Conservation (phyloP, 2,113 vertebrate genomes). For the Triplophysa tibetana region DNA sequence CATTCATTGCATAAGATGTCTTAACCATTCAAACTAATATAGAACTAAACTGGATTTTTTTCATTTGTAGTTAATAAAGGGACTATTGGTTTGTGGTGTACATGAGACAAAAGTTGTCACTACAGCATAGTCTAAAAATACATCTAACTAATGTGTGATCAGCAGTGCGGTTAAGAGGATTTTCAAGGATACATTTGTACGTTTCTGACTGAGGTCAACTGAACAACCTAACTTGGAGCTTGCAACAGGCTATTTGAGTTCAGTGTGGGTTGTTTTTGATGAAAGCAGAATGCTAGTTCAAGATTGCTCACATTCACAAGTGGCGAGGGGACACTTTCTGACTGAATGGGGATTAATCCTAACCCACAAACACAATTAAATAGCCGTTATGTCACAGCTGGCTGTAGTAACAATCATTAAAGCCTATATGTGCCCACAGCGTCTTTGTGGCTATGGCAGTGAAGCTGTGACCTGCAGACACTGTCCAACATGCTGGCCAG, state of each 20-base stretch:
- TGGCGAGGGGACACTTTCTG: neutral
- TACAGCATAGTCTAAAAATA: neutral
- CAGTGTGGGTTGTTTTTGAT: neutral
- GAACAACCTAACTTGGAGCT: neutral
- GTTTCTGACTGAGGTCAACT: constrained; percentile 1
- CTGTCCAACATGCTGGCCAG: constrained; percentile 18
- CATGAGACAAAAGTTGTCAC: too few relatives aligned
- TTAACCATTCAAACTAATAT: too few relatives aligned
- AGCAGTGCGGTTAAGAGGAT: neutral
- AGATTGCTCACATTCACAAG: neutral
- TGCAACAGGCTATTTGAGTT: neutral
- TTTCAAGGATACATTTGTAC: neutral
- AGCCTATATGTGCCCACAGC: neutral
- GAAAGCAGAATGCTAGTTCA: neutral
- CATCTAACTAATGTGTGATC: neutral
- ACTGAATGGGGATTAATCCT: neutral
- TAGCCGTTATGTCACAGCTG: neutral
- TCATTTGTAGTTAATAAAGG: too few relatives aligned
- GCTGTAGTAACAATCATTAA: neutral
- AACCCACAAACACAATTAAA: neutral
- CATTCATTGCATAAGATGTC: too few relatives aligned
- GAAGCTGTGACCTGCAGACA: neutral
- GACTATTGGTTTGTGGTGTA: too few relatives aligned
- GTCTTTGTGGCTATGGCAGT: constrained; percentile 16
- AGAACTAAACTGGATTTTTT: too few relatives aligned